Percentiles rank a stretch among this genome's conserved stretches.
Conservation (phyloP, 2,797 vertebrate genomes). For the Sparus aurata region DNA sequence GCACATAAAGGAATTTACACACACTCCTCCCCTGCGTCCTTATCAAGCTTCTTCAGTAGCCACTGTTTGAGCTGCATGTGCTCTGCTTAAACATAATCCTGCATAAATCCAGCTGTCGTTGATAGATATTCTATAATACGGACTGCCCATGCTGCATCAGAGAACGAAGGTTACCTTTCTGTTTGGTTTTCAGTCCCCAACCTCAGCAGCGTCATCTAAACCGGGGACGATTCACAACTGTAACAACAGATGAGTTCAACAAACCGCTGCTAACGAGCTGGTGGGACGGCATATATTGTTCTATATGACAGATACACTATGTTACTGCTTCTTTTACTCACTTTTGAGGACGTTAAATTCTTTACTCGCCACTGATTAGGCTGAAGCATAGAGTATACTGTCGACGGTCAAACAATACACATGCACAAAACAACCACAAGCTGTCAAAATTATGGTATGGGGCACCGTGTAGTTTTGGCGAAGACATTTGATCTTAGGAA, state of each 20-base stretch:
- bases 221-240: background rate
- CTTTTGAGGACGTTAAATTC: too few relatives aligned
- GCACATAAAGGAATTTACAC: conserved; percentile 63
- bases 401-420: too few relatives aligned
- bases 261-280: background rate
- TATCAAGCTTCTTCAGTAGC: conserved; percentile 67
- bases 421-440: too few relatives aligned
- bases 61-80: conserved; percentile 55
- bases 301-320: too few relatives aligned
- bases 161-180: conserved; percentile 24
- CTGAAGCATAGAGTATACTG: too few relatives aligned
- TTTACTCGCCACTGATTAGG: too few relatives aligned
- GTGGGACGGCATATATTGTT: too few relatives aligned
- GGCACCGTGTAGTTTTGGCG: too few relatives aligned
- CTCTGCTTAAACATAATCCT: conserved; percentile 59
- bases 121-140: conserved; percentile 53
- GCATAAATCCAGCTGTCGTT: conserved; percentile 43
- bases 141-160: conserved; percentile 27
- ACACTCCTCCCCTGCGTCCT: conserved; percentile 48
- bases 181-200: background rate
- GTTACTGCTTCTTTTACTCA: background rate
- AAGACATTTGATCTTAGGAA: too few relatives aligned
- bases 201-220: background rate
- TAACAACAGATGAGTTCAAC: background rate
- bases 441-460: too few relatives aligned